Evolutionary conservation across 2,888 invertebrate genomes (phyloP).

Genomic region (Phania funesta): DNA sequence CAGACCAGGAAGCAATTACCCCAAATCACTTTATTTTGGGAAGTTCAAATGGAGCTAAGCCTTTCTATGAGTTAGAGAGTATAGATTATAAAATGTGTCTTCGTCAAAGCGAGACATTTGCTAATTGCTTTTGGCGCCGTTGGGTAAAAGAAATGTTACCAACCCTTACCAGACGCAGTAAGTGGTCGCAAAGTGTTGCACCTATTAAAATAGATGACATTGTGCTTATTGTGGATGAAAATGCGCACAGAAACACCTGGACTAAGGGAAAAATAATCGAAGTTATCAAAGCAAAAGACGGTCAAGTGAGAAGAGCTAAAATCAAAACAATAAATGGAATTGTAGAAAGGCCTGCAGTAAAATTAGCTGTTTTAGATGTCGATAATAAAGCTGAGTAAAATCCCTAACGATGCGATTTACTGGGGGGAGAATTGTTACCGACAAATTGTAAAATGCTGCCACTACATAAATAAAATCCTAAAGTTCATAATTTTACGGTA

Average conservation of each 20-base stretch:
- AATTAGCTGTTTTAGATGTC: neutral
- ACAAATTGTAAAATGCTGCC: too few relatives aligned
- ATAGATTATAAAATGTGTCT: conserved; percentile 14
- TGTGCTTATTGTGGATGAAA: neutral
- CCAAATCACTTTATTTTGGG: conserved; percentile 35
- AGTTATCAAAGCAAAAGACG: neutral
- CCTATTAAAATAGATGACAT: neutral
- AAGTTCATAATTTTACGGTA: too few relatives aligned
- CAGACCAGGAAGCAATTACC: conserved; percentile 26
- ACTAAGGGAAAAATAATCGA: neutral
- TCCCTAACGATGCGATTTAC: too few relatives aligned
- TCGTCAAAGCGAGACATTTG: conserved; percentile 27
- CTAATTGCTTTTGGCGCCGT: conserved; percentile 16
- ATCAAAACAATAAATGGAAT: neutral
- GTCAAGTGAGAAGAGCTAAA: neutral
- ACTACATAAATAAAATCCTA: too few relatives aligned
- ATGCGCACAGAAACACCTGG: neutral
- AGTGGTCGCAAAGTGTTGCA: neutral
- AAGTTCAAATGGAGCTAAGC: conserved; percentile 30
- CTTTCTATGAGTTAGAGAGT: neutral
- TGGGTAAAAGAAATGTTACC: neutral
- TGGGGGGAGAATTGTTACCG: too few relatives aligned
- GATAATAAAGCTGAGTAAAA: neutral
- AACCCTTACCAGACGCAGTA: neutral
- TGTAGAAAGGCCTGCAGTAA: neutral